phyloP scores from a whole-genome alignment of 2,888 invertebrate genomes.

The Amiota minor region DNA sequence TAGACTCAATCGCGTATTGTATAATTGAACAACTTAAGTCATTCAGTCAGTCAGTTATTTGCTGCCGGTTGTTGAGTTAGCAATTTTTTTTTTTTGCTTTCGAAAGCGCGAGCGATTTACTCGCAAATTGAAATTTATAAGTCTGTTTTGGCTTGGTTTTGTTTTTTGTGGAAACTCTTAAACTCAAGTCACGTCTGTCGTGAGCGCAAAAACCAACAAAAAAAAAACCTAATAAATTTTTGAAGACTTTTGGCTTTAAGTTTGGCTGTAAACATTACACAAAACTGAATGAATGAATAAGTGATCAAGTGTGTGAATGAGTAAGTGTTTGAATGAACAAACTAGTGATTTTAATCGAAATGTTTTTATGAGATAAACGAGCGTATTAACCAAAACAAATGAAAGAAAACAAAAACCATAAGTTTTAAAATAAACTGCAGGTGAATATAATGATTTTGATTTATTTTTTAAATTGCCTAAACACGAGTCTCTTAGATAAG shows the following conservation, averaged over 20 bases:
- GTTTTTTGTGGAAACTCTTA: background rate
- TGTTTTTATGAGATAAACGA: slow-evolving; percentile 6
- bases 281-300: too few species aligned
- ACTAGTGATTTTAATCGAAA: background rate
- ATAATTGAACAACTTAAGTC: too few species aligned
- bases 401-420: background rate
- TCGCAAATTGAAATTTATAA: too few species aligned
- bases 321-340: too few species aligned
- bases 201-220: background rate
- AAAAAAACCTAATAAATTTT: background rate
- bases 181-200: background rate
- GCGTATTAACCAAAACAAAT: background rate
- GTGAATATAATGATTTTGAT: background rate
- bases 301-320: too few species aligned
- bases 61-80: too few species aligned
- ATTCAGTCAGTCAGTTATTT: too few species aligned
- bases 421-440: background rate
- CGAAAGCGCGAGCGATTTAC: background rate
- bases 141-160: background rate
- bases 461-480: too few species aligned
- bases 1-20: too few species aligned
- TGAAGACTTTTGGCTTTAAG: too few species aligned
- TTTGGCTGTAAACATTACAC: too few species aligned
- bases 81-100: background rate
- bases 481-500: too few species aligned